Evolutionary conservation across 2,797 vertebrate genomes (phyloP).

Genomic region (Lagorchestes hirsutus): DNA sequence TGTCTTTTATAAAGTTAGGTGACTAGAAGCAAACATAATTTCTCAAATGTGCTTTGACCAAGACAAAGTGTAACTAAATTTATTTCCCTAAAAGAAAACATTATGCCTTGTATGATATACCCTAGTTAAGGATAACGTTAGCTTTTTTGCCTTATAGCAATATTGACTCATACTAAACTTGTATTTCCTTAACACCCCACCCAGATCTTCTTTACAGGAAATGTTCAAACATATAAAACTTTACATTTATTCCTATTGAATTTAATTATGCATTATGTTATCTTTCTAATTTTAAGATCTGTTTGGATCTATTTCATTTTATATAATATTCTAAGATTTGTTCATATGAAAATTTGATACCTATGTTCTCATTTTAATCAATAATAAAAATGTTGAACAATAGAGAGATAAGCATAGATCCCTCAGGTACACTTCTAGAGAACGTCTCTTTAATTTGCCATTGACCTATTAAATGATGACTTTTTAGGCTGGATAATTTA

Average conservation of each 20-base stretch:
- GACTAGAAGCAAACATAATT: background rate
- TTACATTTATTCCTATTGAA: background rate
- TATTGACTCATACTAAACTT: background rate
- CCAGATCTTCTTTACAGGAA: background rate
- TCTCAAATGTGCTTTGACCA: background rate
- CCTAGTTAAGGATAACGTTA: background rate
- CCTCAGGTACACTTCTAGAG: background rate
- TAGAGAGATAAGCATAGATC: background rate
- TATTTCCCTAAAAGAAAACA: background rate
- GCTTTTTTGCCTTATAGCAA: background rate
- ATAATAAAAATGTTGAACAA: background rate
- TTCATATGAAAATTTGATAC: background rate
- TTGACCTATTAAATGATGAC: background rate
- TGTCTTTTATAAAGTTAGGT: background rate
- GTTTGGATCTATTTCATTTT: background rate
- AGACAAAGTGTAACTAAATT: background rate
- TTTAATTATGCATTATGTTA: background rate
- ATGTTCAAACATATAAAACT: background rate
- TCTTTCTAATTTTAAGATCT: background rate
- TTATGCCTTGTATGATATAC: background rate
- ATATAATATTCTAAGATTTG: background rate
- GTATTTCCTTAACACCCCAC: background rate
- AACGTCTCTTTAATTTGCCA: background rate
- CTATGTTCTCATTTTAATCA: background rate
- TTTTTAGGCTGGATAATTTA: background rate